These are phyloP conservation scores for Sibirionetta formosa DNA, from an alignment of 2,797 vertebrate species.

Conservation along the genomic window DNA sequence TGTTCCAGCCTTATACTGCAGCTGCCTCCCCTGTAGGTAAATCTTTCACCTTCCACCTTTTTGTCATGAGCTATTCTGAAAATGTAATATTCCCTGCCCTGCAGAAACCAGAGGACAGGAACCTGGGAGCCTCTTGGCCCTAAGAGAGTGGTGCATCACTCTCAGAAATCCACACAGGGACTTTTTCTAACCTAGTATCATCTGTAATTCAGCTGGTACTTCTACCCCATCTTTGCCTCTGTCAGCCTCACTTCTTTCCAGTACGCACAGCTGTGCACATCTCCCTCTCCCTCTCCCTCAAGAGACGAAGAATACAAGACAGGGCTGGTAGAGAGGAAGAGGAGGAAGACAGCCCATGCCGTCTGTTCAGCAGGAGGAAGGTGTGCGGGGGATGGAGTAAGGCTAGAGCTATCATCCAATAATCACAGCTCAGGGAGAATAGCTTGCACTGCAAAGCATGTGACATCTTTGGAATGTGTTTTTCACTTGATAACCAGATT, in stretches of 20 bases:
- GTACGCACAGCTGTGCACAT: neutral
- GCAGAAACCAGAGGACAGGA: neutral
- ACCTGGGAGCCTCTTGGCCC: neutral
- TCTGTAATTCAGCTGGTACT: slow-evolving; percentile 22
- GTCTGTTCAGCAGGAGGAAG: slow-evolving; percentile 5
- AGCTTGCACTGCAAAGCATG: neutral
- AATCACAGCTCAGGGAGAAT: slow-evolving; percentile 43
- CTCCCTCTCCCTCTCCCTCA: neutral
- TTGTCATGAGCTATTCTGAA: neutral
- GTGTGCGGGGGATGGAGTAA: neutral
- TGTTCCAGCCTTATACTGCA: neutral
- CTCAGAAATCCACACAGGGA: neutral
- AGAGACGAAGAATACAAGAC: neutral
- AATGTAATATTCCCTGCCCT: neutral
- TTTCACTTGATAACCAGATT: slow-evolving; percentile 47
- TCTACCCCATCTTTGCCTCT: neutral
- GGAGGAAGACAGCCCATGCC: neutral
- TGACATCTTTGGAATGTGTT: slow-evolving; percentile 39
- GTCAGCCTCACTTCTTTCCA: slow-evolving; percentile 1
- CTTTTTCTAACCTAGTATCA: slow-evolving; percentile 14
- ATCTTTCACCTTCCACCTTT: neutral
- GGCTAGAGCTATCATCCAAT: slow-evolving; percentile 2
- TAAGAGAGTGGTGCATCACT: neutral
- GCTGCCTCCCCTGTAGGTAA: neutral
- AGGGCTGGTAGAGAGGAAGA: neutral